Conservation (phyloP, 2,888 invertebrate genomes). For the Apodemia duryi region DNA sequence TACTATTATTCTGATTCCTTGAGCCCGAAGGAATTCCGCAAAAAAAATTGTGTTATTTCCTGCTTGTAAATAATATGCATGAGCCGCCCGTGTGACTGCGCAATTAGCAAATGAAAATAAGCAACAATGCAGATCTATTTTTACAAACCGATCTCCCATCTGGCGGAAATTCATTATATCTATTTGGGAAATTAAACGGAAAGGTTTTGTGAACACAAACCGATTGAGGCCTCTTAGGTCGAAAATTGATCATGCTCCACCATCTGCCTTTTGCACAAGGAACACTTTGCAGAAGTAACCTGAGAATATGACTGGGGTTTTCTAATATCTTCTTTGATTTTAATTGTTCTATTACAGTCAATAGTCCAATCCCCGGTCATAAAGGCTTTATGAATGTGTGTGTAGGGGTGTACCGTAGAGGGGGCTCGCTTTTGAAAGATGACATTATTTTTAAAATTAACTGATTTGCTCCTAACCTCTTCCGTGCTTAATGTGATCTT, state of each 20-base stretch:
- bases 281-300: too few species aligned
- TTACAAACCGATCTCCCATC: slow-evolving; percentile 16
- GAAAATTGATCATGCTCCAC: too few species aligned
- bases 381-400: slow-evolving; percentile 11
- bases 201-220: slow-evolving; percentile 23
- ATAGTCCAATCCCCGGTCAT: slow-evolving; percentile 4
- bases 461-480: slow-evolving; percentile 21
- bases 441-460: slow-evolving; percentile 1
- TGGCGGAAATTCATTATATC: slow-evolving; percentile 31
- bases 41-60: slow-evolving; percentile 21
- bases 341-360: too few species aligned
- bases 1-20: slow-evolving; percentile 17
- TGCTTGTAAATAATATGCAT: slow-evolving; percentile 19
- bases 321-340: too few species aligned
- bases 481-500: slow-evolving; percentile 15
- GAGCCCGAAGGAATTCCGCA: slow-evolving; percentile 21
- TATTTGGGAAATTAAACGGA: slow-evolving; percentile 29
- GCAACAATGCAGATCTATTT: slow-evolving; percentile 18
- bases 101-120: slow-evolving; percentile 20
- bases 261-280: too few species aligned
- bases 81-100: slow-evolving; percentile 19
- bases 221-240: neutral
- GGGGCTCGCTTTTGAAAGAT: slow-evolving; percentile 24
- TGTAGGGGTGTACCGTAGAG: slow-evolving; percentile 17
- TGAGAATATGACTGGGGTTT: too few species aligned